Conservation (phyloP, 2,113 vertebrate species). For the Labeo catla region DNA sequence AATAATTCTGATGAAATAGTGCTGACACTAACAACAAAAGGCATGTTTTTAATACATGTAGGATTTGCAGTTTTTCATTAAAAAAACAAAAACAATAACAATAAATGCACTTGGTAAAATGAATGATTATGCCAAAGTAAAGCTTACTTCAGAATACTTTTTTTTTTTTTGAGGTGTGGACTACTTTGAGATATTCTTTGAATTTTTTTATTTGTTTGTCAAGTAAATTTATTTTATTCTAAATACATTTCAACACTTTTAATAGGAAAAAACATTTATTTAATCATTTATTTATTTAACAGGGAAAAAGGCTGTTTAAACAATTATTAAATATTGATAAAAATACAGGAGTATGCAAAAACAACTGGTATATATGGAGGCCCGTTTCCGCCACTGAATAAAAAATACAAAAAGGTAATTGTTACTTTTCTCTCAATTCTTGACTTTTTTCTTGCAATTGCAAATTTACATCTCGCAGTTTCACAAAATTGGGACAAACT, state of each 20-base stretch:
- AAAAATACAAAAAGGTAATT: too few species aligned
- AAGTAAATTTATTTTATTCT: neutral
- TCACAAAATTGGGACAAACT: too few species aligned
- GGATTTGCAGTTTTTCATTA: neutral
- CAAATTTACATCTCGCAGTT: too few species aligned
- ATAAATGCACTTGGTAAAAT: neutral
- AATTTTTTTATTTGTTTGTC: neutral
- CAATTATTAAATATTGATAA: neutral
- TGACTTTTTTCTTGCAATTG: too few species aligned
- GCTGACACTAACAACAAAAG: neutral
- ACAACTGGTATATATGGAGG: neutral
- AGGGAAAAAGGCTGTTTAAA: neutral
- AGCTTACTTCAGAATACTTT: too few species aligned
- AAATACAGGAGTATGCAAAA: neutral
- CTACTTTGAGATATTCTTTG: neutral
- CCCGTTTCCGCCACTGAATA: too few species aligned
- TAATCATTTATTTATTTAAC: too few species aligned
- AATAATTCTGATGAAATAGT: neutral
- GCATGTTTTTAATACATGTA: neutral
- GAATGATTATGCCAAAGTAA: neutral
- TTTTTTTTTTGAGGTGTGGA: neutral
- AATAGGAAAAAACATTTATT: too few species aligned
- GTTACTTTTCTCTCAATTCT: too few species aligned
- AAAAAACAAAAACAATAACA: neutral
- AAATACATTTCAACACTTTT: neutral